A percentile compares a stretch with the other conserved stretches of the same genome.
These are phyloP conservation scores for Phaonia tiefii DNA, from an alignment of 2,888 invertebrate genomes.

Conservation along the genomic window DNA sequence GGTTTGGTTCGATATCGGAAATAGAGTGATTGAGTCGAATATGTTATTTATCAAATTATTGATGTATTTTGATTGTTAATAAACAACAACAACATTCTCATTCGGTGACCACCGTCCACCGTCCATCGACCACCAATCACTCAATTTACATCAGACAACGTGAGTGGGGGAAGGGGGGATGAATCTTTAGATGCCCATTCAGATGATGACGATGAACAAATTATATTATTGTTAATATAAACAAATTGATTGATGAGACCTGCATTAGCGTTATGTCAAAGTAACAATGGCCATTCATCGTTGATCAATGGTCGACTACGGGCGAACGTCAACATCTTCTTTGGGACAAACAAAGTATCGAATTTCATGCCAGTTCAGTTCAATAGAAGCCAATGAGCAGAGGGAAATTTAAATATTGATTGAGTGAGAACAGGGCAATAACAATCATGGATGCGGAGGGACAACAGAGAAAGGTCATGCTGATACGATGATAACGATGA, in stretches of 20 bases:
- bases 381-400: conserved; percentile 11
- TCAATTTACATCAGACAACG: neutral
- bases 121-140: conserved; percentile 15
- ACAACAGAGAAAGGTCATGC: neutral
- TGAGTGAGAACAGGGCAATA: conserved; percentile 23
- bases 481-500: neutral
- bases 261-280: conserved; percentile 55
- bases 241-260: conserved; percentile 60
- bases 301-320: conserved; percentile 3
- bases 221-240: conserved; percentile 26
- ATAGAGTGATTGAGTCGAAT: conserved; percentile 16
- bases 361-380: neutral
- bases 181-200: neutral
- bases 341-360: conserved; percentile 18
- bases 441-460: neutral
- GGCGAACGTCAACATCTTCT: neutral
- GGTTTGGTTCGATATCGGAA: neutral
- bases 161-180: too few relatives aligned
- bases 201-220: conserved; percentile 24
- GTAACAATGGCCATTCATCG: conserved; percentile 22
- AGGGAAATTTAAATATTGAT: conserved; percentile 27
- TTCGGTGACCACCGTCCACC: neutral
- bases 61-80: conserved; percentile 40
- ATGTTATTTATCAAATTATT: conserved; percentile 29
- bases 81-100: conserved; percentile 21